phyloP scores from a whole-genome alignment of 2,888 invertebrate genomes.

The Caenorhabditis drosophilae region DNA sequence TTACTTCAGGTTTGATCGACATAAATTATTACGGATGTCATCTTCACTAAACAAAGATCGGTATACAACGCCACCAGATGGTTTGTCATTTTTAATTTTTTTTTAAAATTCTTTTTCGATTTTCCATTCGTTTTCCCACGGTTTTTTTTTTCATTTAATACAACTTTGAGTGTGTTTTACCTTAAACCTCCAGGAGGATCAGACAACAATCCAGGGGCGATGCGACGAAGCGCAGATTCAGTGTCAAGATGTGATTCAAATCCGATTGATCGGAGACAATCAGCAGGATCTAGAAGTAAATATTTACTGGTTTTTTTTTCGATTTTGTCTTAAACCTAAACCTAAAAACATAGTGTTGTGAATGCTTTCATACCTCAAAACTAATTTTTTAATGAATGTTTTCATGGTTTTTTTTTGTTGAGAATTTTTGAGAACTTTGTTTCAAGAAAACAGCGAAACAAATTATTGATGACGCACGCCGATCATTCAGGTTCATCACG shows the following conservation, averaged over 20 bases:
- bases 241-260: constrained; percentile 48
- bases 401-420: too few species aligned
- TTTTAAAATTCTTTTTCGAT: background rate
- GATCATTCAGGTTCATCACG: constrained; percentile 46
- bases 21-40: constrained; percentile 63
- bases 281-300: constrained; percentile 42
- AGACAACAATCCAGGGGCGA: constrained; percentile 3
- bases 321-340: background rate
- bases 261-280: constrained; percentile 45
- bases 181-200: too few species aligned
- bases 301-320: background rate
- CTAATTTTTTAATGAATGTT: too few species aligned
- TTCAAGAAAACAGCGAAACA: too few species aligned
- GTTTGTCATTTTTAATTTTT: background rate
- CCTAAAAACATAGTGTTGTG: too few species aligned
- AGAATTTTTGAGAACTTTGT: too few species aligned
- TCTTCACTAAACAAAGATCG: constrained; percentile 57
- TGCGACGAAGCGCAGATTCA: constrained; percentile 39
- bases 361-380: too few species aligned
- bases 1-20: constrained; percentile 50
- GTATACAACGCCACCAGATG: constrained; percentile 42
- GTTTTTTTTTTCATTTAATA: background rate
- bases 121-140: background rate
- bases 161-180: too few species aligned
- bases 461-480: too few species aligned